Evolutionary conservation across 2,888 invertebrate genomes (phyloP), one percentile per base, ranked within the genome.

Genomic region (Perdita meconis): DNA sequence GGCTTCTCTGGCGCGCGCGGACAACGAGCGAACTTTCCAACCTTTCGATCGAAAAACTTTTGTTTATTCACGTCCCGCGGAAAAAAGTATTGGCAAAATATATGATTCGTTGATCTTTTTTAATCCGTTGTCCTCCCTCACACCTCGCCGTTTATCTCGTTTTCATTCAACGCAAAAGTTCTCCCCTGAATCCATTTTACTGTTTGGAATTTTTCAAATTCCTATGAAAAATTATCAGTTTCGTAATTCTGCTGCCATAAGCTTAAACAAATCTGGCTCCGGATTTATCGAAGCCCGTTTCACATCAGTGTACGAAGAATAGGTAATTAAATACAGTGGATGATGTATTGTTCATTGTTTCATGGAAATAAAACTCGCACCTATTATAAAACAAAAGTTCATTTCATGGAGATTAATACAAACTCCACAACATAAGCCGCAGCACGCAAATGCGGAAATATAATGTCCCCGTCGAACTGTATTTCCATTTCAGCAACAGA

Each of bases 51-150:
- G 53, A 61, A 55, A 34, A 30, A 60, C 42, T 50, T 53, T 55
- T 12, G 53, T 34, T n/a, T 61, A 53, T 22, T 30, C 53, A 22
- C 30, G 40, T 22, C 3, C 38, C 38, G 34, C 16, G 38, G 30
- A 38, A 8, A 44, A 16, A 55, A 60, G 66, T 56, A 36, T 56
- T 56, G 34, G 30, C 56, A 24, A 16, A 47, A 55, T n/a, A 34
- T 66, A 34, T 66, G 57, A 66, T 66, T 56, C 36, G 47, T 13
- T 56, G 66, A 66, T 57, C 55, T 22, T 34, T 26, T 44, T 56
- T 65, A 59, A 67, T 67, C 57, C 67, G 55, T 56, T 30, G 67
- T 26, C 57, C 30, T 26, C 50, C 40, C 24, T 10, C 16, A 30
- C 50, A 68, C 38, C 60, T 68, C 13, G 24, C 16, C 30, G 30